Base-by-base conservation (phyloP, 2,113 vertebrate genomes). In the Cyprinodon brontotheroides region DNA sequence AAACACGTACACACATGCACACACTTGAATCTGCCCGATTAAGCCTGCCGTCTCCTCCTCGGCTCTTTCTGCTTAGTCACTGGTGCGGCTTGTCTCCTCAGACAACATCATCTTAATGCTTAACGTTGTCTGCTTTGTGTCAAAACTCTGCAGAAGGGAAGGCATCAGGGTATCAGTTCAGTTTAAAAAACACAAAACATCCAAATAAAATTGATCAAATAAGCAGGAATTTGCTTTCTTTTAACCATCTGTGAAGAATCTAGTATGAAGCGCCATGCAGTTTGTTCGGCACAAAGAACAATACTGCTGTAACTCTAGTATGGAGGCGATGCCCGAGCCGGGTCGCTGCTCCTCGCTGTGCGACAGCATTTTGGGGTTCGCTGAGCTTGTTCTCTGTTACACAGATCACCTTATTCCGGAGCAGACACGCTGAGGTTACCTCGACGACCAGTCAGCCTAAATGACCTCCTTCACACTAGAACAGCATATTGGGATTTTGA, bases 361-460 rank as follows among this genome's bases (percentile, higher is more conserved):
- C 81, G 77, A 79, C 77, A 81, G 72, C 81, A 79, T 91, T 86
- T 83, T 76, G 8, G 43, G 86, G 83, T 87, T 92, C 78, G 77
- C 82, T 89, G 77, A 79, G 82, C 86, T 75, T 65, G 0, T 61
- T 83, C 89, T 93, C 86, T 38, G 81, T 92, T 93, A 87, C 90
- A 89, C 75, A 22, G 88, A 91, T 92, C 84, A 71, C 59, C 67
- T 92, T 91, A 83, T 68, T 57, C 65, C 4, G 1, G 20, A 43
- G 37, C 59, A 60, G 13, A 62, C n/a, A 48, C 50, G 53, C 4
- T 1, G 50, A 81, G 73, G 79, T 83, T 53, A 72, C 50, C 65
- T 81, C 70, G 86, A 78, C 64, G 81, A 73, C 7, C 40, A 41
- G 59, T 20, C 53, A 43, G 9, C 17, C 15, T 39, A 64, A 62